A percentile compares a stretch with the other conserved stretches of the same genome.
Conservation (phyloP, 2,113 vertebrate genomes). For the Isichthys henryi region DNA sequence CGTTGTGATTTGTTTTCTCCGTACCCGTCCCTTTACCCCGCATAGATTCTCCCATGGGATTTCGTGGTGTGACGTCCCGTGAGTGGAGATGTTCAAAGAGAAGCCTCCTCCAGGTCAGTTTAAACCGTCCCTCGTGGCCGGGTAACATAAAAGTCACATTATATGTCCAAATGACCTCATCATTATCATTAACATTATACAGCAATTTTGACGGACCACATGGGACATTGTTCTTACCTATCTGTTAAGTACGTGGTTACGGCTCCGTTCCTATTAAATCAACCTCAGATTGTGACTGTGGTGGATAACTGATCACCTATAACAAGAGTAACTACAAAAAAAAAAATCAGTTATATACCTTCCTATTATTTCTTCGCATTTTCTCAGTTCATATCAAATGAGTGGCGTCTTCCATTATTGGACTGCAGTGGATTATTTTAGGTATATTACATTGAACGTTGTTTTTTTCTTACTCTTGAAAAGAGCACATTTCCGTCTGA, state of each 20-base stretch:
- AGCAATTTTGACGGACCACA: neutral
- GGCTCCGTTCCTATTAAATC: neutral
- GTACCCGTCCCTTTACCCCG: neutral
- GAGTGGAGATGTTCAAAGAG: slow-evolving; percentile 68
- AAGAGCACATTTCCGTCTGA: neutral
- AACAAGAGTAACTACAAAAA: neutral
- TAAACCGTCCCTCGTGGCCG: neutral
- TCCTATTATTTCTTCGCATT: neutral
- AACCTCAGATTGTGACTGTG: neutral
- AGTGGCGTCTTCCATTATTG: neutral
- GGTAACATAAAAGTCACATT: neutral
- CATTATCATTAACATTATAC: neutral
- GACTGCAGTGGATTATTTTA: neutral
- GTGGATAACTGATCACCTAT: neutral
- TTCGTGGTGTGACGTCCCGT: slow-evolving; percentile 39
- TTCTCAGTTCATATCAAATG: neutral
- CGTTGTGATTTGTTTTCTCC: slow-evolving; percentile 25
- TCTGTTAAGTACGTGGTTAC: neutral
- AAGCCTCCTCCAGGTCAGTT: slow-evolving; percentile 63
- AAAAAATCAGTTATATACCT: neutral
- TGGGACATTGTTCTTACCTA: neutral
- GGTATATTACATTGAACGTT: neutral
- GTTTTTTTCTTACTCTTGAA: neutral
- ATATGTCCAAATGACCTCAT: neutral
- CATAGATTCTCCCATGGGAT: slow-evolving; percentile 66